Base-by-base conservation (phyloP, 2,888 invertebrate species). In the Drosophila niveifrons region DNA sequence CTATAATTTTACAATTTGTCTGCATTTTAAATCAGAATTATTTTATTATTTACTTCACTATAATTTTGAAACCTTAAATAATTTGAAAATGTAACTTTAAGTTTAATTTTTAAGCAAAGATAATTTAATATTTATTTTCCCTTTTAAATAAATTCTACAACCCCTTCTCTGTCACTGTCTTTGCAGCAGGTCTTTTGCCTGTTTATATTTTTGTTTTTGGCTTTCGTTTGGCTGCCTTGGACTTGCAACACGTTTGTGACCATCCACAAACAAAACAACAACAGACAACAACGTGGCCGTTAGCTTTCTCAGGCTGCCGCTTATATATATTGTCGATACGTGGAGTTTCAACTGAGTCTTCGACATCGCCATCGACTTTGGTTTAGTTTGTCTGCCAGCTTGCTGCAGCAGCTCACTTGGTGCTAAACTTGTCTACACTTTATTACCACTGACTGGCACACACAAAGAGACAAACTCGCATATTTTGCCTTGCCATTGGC, bases 401-500 rank as follows among this genome's bases (percentile, higher is more conserved):
- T 36, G 23, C 23, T 41, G 8, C 13, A 7, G 13, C 23, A 52
- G 23, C n/a, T 81, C 81, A 78, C 68, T 78, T 76, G 78, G 70
- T 78, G 83, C 82, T 85, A 85, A 87, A 77, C 83, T 78, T 88
- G 88, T 87, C 87, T 82, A 74, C 85, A 88, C 87, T 79, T 88
- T 83, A 87, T 83, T 83, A 82, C 78, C 48, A 43, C 13, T 31
- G 62, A 64, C 68, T 75, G 71, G 74, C 72, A 71, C 17, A 74
- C 72, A 75, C 73, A 72, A 71, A 72, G 59, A 74, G 9, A 66
- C 66, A 66, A 18, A 63, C 62, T 72, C 71, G 74, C 66, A 72
- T 6, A 66, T 62, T 65, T 67, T 44, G 36, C 48, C 36, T 51
- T 61, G 63, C 36, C 51, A 59, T 61, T 77, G 74, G 78, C 55